These are phyloP conservation scores for Athetis lepigone DNA, from an alignment of 2,888 invertebrate species.

Conservation along the genomic window DNA sequence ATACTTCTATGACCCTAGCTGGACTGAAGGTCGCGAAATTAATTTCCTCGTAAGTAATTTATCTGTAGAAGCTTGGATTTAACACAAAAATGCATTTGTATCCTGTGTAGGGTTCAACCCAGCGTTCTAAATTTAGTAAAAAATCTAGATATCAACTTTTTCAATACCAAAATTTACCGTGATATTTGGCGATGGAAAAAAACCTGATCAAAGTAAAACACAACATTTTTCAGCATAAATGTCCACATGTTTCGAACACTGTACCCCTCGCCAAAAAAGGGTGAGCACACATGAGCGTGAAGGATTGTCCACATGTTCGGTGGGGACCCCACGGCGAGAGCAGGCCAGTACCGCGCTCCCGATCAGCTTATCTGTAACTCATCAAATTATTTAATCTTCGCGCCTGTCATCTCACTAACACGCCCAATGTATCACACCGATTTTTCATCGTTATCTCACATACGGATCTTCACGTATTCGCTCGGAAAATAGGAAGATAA, in stretches of 20 bases:
- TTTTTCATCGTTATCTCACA: slow-evolving; percentile 40
- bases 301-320: slow-evolving; percentile 90
- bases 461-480: background rate
- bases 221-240: slow-evolving; percentile 12
- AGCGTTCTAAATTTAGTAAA: too few species aligned
- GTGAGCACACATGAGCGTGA: slow-evolving; percentile 90
- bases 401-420: slow-evolving; percentile 83
- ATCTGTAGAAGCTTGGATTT: too few species aligned
- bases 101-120: too few species aligned
- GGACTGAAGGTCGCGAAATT: too few species aligned
- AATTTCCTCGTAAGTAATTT: too few species aligned
- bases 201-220: background rate
- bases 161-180: background rate
- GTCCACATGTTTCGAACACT: slow-evolving; percentile 73
- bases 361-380: slow-evolving; percentile 83
- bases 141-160: background rate
- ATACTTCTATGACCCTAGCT: too few species aligned
- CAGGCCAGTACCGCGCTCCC: slow-evolving; percentile 69
- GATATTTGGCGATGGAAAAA: background rate
- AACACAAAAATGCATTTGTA: too few species aligned
- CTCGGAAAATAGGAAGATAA: slow-evolving; percentile 3
- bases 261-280: slow-evolving; percentile 85
- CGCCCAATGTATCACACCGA: slow-evolving; percentile 81
- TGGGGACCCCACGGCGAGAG: slow-evolving; percentile 76
- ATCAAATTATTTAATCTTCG: slow-evolving; percentile 81